phyloP scores from a whole-genome alignment of 2,113 vertebrate species.

The Campylomormyrus tamandua region DNA sequence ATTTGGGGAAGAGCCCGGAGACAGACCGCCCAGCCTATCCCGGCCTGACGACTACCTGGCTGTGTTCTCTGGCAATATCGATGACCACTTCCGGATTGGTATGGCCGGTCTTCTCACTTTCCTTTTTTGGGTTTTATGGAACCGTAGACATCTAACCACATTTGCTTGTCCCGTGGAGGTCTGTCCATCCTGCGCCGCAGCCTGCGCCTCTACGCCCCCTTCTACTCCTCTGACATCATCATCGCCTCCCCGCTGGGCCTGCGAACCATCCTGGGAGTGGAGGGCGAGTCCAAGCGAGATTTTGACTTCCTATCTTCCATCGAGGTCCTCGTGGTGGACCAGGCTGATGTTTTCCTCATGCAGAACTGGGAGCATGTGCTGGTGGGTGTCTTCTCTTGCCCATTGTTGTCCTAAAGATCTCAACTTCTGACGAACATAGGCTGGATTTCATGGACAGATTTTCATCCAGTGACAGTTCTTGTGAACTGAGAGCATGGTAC shows the following conservation, averaged over 20 bases:
- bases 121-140: background rate
- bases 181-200: constrained; percentile 78
- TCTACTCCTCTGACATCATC: constrained; percentile 94
- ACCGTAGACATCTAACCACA: background rate
- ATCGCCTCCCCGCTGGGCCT: constrained; percentile 88
- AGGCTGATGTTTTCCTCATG: constrained; percentile 92
- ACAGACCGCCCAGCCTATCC: constrained; percentile 69
- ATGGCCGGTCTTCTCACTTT: background rate
- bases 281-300: constrained; percentile 84
- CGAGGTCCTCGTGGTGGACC: constrained; percentile 88
- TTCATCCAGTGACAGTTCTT: background rate
- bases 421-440: background rate
- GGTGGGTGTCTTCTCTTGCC: constrained; percentile 53
- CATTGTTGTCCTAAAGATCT: background rate
- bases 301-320: constrained; percentile 91
- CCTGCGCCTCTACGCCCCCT: constrained; percentile 84
- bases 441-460: background rate
- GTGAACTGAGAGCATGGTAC: background rate
- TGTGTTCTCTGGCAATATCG: constrained; percentile 84
- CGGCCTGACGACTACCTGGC: constrained; percentile 89
- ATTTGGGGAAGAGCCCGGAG: constrained; percentile 71
- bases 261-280: constrained; percentile 79
- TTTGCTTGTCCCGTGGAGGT: constrained; percentile 51
- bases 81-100: constrained; percentile 97
- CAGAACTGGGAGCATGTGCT: constrained; percentile 97